Base-by-base conservation (phyloP, 2,888 invertebrate species). In the Epinotia brunnichana region DNA sequence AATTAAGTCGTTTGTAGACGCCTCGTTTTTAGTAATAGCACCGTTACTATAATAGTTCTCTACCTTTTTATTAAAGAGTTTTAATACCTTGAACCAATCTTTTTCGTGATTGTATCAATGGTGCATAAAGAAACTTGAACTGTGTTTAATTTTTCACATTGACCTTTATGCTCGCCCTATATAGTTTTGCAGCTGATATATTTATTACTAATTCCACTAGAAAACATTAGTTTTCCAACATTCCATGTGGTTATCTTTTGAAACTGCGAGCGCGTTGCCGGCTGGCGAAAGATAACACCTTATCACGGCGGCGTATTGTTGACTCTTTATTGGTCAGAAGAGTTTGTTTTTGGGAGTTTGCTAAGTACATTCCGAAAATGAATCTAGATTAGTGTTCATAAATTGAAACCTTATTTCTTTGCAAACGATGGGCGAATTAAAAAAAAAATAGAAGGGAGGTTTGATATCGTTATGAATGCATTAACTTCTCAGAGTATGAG, bases 401-500 rank as follows among this genome's bases (percentile, higher is more conserved):
- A 62, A 62, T 54, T 17, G 29, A 44, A 61, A 44, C 11, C n/a
- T 29, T 17, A n/a, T 29, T 35, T 17, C 17, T 13, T 19, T 15
- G 10, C 29, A 7, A 24, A 35, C 9, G 15, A 51, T 41, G 51
- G 41, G 11, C 41, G 10, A 41, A 21, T 29, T 17, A 57, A 70
- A 48, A 44, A 51, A 57, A 51, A 35, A 60, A 19, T 54, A 21
- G 66, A 35, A 41, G 62, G 19, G 63, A 64, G 53, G 67, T 57
- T 54, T 48, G 51, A 57, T 54, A 29, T 68, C 61, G 61, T 61
- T 63, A 64, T 56, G 63, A 74, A 61, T 51, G 61, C 61, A 48
- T 66, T 74, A 48, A 68, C 39, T 73, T 69, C 73, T 63, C 73
- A 73, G 73, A 73, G 63, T 73, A 69, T 73, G 69, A 73, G 69